Conservation (phyloP, 1,140 invertebrate species). For the Trichomalopsis sarcophagae region DNA sequence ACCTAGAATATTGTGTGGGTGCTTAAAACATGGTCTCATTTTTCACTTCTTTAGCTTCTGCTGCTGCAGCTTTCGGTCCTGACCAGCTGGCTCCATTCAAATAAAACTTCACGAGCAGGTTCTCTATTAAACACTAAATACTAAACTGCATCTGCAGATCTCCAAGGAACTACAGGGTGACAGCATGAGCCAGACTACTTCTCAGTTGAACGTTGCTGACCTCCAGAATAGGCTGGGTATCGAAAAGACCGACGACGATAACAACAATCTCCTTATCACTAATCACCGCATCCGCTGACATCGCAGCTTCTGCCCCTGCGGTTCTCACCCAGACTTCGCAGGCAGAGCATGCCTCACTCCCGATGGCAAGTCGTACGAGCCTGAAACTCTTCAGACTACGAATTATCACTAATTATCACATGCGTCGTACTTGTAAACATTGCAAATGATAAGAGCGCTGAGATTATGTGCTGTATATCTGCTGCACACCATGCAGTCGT, state of each 20-base stretch:
- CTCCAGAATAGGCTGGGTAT: slow-evolving; percentile 89
- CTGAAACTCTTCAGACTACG: too few species aligned
- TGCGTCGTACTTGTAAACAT: too few species aligned
- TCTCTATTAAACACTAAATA: slow-evolving; percentile 92
- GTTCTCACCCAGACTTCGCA: slow-evolving; percentile 83
- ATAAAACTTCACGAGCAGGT: slow-evolving; percentile 97
- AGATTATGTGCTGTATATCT: too few species aligned
- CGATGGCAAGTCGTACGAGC: slow-evolving; percentile 80
- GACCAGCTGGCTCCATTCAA: too few species aligned
- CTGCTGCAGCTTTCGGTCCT: too few species aligned
- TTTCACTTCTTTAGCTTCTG: too few species aligned
- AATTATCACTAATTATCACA: too few species aligned
- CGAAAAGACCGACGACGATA: slow-evolving; percentile 68
- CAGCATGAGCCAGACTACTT: slow-evolving; percentile 91
- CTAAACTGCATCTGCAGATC: slow-evolving; percentile 91
- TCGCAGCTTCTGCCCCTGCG: slow-evolving; percentile 67
- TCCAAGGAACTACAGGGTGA: slow-evolving; percentile 96
- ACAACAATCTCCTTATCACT: slow-evolving; percentile 53
- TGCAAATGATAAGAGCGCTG: too few species aligned
- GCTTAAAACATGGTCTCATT: too few species aligned
- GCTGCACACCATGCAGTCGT: too few species aligned
- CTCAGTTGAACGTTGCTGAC: slow-evolving; percentile 94
- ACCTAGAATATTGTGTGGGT: too few species aligned
- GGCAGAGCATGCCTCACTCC: slow-evolving; percentile 96
- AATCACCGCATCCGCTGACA: slow-evolving; percentile 57